These are phyloP conservation scores for Melanogrammus aeglefinus DNA, from an alignment of 2,797 vertebrate genomes.

Conservation along the genomic window DNA sequence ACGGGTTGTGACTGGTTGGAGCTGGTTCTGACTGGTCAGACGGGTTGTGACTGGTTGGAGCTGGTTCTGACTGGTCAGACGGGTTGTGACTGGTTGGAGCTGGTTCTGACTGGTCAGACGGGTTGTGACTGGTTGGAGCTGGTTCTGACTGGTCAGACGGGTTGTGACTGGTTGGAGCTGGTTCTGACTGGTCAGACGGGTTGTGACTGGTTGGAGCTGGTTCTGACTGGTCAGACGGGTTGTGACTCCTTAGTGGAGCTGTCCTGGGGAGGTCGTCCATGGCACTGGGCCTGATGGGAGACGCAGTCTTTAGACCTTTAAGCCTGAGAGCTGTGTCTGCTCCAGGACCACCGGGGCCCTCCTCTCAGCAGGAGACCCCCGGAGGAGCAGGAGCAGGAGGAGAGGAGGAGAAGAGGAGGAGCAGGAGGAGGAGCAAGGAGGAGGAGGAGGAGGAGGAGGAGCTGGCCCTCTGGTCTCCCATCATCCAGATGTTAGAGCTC, in stretches of 20 bases:
- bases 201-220: no score
- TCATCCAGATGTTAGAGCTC: constrained; percentile 81
- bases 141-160: no score
- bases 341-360: neutral
- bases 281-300: neutral
- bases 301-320: neutral
- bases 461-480: constrained; percentile 88
- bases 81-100: neutral
- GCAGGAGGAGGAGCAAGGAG: constrained; percentile 47
- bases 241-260: no score
- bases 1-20: neutral
- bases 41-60: neutral
- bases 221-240: no score
- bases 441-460: constrained; percentile 82
- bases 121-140: no score
- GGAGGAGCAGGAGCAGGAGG: constrained; percentile 6
- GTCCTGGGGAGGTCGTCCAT: neutral
- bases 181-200: no score
- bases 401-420: neutral
- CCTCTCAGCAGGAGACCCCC: neutral
- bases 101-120: neutral
- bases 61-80: neutral
- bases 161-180: no score
- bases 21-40: neutral
- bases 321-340: neutral